Evolutionary conservation across 2,888 invertebrate species (phyloP).

Genomic region (Tuberolachnus salignus): DNA sequence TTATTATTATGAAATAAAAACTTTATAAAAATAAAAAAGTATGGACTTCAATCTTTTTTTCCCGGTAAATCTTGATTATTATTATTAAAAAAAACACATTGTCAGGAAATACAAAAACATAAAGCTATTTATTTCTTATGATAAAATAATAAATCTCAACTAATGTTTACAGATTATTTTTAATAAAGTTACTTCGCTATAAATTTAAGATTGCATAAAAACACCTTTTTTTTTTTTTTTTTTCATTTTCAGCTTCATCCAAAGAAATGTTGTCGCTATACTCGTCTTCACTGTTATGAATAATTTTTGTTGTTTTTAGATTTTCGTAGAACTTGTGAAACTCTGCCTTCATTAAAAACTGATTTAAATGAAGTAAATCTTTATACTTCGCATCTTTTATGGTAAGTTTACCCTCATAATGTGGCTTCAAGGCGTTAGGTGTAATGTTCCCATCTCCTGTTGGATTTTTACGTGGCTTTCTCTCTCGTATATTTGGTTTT

Average conservation of each 20-base stretch:
- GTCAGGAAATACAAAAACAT: too few relatives aligned
- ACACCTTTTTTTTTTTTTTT: too few relatives aligned
- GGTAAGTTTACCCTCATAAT: not conserved
- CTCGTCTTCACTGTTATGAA: not conserved
- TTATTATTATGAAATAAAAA: too few relatives aligned
- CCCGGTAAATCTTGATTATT: too few relatives aligned
- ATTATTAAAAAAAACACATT: too few relatives aligned
- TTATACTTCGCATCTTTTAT: not conserved
- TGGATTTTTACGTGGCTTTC: not conserved
- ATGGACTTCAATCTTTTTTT: too few relatives aligned
- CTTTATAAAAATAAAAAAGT: too few relatives aligned
- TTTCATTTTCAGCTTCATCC: not conserved
- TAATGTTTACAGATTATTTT: too few relatives aligned
- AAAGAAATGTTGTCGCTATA: not conserved
- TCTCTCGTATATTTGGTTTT: not conserved
- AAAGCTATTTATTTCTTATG: too few relatives aligned
- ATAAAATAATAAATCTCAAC: too few relatives aligned
- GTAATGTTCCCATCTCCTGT: not conserved
- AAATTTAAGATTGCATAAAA: too few relatives aligned
- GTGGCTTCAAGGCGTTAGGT: not conserved
- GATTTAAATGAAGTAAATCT: not conserved
- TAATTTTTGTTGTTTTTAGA: not conserved
- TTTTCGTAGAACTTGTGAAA: not conserved
- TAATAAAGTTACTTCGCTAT: too few relatives aligned
- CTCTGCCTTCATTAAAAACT: conserved; percentile 11